A percentile compares a stretch with the other conserved stretches of the same genome.
Conservation (phyloP, 2,113 vertebrate species). For the Syrrhaptes paradoxus region DNA sequence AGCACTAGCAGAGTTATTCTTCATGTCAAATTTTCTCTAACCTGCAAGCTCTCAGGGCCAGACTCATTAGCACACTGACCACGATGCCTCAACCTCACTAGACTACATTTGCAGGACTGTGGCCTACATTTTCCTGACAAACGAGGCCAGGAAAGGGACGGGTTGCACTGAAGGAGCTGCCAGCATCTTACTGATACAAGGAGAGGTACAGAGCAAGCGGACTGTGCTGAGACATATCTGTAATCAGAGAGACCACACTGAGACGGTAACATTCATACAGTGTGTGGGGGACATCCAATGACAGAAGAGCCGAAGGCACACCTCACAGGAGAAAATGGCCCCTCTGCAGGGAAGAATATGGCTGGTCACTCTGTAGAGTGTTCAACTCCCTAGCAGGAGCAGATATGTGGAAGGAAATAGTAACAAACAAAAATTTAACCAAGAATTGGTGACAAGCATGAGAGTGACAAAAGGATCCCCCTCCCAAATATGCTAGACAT, state of each 20-base stretch:
- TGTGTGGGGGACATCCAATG: not conserved
- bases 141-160: not conserved
- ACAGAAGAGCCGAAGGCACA: not conserved
- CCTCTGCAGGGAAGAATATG: not conserved
- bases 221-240: not conserved
- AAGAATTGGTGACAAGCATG: not conserved
- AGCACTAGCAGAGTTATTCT: not conserved
- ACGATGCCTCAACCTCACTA: not conserved
- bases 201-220: not conserved
- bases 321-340: not conserved
- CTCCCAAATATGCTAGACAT: not conserved
- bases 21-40: constrained; percentile 11
- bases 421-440: not conserved
- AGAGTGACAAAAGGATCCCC: not conserved
- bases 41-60: not conserved
- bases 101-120: not conserved
- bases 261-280: not conserved
- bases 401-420: not conserved
- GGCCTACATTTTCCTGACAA: not conserved
- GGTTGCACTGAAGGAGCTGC: not conserved
- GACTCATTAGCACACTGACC: not conserved
- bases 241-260: not conserved
- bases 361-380: not conserved
- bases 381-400: not conserved
- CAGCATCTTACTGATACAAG: not conserved